A percentile compares a stretch with the other conserved stretches of the same genome.
phyloP scores from a whole-genome alignment of 2,113 vertebrate species.

The Channa maculata region DNA sequence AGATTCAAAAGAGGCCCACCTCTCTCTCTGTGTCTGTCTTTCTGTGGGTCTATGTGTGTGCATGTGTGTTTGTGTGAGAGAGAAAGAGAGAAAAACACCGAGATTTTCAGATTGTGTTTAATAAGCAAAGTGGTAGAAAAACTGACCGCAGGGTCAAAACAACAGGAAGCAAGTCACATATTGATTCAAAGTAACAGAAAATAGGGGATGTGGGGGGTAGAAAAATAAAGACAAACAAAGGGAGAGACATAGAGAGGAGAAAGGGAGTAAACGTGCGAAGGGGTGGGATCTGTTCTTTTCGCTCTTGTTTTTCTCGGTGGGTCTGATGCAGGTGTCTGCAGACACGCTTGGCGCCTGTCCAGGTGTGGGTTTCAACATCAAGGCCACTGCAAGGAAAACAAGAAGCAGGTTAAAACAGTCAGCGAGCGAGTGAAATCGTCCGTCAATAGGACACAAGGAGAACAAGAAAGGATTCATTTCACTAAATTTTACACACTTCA shows the following conservation, averaged over 20 bases:
- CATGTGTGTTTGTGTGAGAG: background rate
- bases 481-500: background rate
- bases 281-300: conserved; percentile 54
- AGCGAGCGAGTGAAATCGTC: background rate
- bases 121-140: conserved; percentile 35
- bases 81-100: conserved; percentile 9
- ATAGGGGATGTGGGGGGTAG: background rate
- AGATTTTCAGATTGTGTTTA: conserved; percentile 68
- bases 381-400: conserved; percentile 57
- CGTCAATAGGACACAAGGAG: conserved; percentile 7
- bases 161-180: conserved; percentile 80
- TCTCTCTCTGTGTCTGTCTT: conserved; percentile 14
- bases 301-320: conserved; percentile 66
- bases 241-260: background rate
- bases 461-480: background rate
- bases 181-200: conserved; percentile 41
- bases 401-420: conserved; percentile 14
- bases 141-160: conserved; percentile 68
- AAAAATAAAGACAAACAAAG: conserved; percentile 30
- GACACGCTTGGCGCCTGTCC: conserved; percentile 61
- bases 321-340: conserved; percentile 70
- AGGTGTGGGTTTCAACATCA: conserved; percentile 68
- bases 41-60: conserved; percentile 11
- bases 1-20: conserved; percentile 62
- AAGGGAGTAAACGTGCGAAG: conserved; percentile 5